Conservation (phyloP, 1,140 invertebrate genomes). For the Drosophila equinoxialis region DNA sequence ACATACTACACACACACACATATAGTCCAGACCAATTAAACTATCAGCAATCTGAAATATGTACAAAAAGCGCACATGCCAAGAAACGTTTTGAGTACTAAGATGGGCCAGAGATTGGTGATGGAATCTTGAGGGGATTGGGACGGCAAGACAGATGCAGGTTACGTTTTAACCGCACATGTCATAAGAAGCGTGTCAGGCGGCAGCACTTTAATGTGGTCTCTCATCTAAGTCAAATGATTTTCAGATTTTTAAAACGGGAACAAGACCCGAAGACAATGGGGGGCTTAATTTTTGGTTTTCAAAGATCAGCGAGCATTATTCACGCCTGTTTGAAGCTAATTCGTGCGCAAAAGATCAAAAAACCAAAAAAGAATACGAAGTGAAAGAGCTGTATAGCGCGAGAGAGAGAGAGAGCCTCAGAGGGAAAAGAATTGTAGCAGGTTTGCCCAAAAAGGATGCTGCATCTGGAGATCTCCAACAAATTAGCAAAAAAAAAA, state of each 20-base stretch:
- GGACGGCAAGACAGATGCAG: slow-evolving; percentile 24
- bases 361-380: slow-evolving; percentile 11
- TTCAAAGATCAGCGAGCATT: slow-evolving; percentile 63
- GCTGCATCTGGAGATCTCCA: slow-evolving; percentile 39
- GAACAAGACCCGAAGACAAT: slow-evolving; percentile 41
- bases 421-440: background rate
- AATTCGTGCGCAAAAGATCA: slow-evolving; percentile 66
- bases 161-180: slow-evolving; percentile 55
- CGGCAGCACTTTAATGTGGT: slow-evolving; percentile 73
- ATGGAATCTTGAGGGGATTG: background rate
- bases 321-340: slow-evolving; percentile 73
- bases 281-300: slow-evolving; percentile 33
- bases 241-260: slow-evolving; percentile 51
- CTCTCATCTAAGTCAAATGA: slow-evolving; percentile 42
- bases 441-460: slow-evolving; percentile 23
- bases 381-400: background rate
- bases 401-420: background rate
- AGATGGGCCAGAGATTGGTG: slow-evolving; percentile 14
- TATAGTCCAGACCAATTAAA: slow-evolving; percentile 71
- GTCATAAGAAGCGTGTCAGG: slow-evolving; percentile 74
- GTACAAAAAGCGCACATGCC: slow-evolving; percentile 55
- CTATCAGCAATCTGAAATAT: slow-evolving; percentile 71
- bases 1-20: slow-evolving; percentile 18
- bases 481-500: slow-evolving; percentile 55
- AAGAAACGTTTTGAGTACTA: slow-evolving; percentile 30